A percentile compares a stretch with the other conserved stretches of the same genome.
Conservation (phyloP, 1,140 invertebrate genomes). For the Caenorhabditis brenneri region DNA sequence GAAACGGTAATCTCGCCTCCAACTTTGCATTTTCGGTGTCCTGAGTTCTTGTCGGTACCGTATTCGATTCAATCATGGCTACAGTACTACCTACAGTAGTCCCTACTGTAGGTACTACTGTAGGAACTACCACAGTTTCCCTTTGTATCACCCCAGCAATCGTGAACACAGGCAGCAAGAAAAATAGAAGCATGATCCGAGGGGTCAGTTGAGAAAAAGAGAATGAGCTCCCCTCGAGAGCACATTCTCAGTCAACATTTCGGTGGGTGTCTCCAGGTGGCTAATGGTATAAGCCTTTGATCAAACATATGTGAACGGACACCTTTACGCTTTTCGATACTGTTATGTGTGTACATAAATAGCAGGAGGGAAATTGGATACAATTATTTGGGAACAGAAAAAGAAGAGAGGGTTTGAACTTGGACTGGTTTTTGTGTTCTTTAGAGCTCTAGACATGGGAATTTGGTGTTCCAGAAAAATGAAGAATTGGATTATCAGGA, state of each 20-base stretch:
- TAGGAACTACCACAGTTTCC: too few species aligned
- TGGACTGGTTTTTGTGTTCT: neutral
- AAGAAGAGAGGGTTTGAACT: neutral
- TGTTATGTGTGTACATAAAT: neutral
- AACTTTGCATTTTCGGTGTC: neutral
- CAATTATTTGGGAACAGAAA: neutral
- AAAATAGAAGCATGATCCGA: neutral
- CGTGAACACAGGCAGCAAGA: neutral
- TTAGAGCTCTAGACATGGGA: too few species aligned
- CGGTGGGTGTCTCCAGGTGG: slow-evolving; percentile 1
- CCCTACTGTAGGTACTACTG: neutral
- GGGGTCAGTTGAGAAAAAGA: neutral
- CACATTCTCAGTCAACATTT: neutral
- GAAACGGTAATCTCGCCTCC: slow-evolving; percentile 5
- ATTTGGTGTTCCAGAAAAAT: too few species aligned
- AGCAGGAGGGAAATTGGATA: neutral
- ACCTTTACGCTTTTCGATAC: neutral
- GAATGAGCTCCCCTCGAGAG: neutral
- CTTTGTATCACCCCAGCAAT: neutral
- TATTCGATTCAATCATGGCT: neutral
- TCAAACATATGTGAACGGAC: too few species aligned
- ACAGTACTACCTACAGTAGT: neutral
- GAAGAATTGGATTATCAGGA: too few species aligned
- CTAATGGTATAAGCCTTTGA: slow-evolving; percentile 12
- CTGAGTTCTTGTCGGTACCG: slow-evolving; percentile 3